phyloP scores from a whole-genome alignment of 1,140 invertebrate genomes.

The Sitophilus oryzae region DNA sequence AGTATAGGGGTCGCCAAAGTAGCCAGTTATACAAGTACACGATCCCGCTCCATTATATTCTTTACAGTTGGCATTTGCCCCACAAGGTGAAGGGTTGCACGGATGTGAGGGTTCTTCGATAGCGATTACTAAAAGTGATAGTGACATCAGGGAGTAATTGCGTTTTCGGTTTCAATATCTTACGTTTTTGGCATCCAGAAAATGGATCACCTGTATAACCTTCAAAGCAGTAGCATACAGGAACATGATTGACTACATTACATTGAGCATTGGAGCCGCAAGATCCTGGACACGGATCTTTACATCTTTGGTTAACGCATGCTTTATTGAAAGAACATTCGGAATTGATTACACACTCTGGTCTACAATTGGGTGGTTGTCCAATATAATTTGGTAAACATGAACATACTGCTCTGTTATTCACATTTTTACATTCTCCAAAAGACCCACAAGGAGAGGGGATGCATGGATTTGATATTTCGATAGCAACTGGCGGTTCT shows the following conservation, averaged over 20 bases:
- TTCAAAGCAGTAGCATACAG: slow-evolving; percentile 51
- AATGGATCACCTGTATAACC: slow-evolving; percentile 54
- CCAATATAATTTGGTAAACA: slow-evolving; percentile 57
- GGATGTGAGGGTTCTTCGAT: slow-evolving; percentile 47
- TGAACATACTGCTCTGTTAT: slow-evolving; percentile 54
- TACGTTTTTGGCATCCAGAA: slow-evolving; percentile 47
- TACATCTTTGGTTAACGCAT: slow-evolving; percentile 61
- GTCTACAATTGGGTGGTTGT: slow-evolving; percentile 57
- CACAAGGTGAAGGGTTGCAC: slow-evolving; percentile 65
- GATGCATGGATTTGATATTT: slow-evolving; percentile 60
- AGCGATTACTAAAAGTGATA: slow-evolving; percentile 41
- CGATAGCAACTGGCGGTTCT: slow-evolving; percentile 42
- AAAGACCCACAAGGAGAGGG: slow-evolving; percentile 64
- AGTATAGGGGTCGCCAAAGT: slow-evolving; percentile 63
- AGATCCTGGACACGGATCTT: slow-evolving; percentile 60
- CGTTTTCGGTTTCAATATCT: too few relatives aligned
- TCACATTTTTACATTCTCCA: slow-evolving; percentile 56
- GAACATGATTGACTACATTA: slow-evolving; percentile 58
- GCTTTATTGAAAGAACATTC: slow-evolving; percentile 56
- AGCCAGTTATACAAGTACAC: slow-evolving; percentile 64
- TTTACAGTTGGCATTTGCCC: slow-evolving; percentile 74
- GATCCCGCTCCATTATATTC: slow-evolving; percentile 63
- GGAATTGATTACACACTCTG: slow-evolving; percentile 57
- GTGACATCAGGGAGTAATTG: too few relatives aligned
- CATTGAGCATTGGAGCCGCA: slow-evolving; percentile 62